A percentile compares a stretch with the other conserved stretches of the same genome.
Conservation (phyloP, 2,113 vertebrate species). For the Calidris pygmaea region DNA sequence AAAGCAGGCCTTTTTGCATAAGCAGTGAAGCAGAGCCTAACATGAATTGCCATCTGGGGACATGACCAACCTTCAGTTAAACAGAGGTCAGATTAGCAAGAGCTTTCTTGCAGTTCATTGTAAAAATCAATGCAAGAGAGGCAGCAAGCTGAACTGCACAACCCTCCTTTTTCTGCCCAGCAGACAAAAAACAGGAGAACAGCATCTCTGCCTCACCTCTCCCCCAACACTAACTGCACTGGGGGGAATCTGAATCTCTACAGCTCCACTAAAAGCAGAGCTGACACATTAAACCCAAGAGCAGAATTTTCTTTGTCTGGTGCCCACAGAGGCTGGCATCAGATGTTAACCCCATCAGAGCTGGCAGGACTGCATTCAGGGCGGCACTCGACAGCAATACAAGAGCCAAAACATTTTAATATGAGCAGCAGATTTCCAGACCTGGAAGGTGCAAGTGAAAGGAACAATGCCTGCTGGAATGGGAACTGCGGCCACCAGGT, state of each 20-base stretch:
- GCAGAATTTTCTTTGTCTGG: conserved; percentile 1
- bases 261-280: conserved; percentile 7
- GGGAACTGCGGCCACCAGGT: background rate
- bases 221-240: background rate
- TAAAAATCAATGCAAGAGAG: conserved; percentile 42
- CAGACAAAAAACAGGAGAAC: conserved; percentile 12
- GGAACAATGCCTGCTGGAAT: background rate
- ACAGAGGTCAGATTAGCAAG: conserved; percentile 26
- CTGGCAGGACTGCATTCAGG: background rate
- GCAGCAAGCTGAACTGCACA: background rate
- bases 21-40: conserved; percentile 46
- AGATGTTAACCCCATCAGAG: background rate
- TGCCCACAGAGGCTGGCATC: conserved; percentile 1
- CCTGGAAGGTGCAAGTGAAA: background rate
- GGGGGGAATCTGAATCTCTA: background rate
- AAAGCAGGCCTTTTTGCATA: conserved; percentile 17
- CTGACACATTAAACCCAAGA: background rate
- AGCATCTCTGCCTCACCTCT: background rate
- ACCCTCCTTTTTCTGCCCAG: background rate
- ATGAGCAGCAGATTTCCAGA: background rate
- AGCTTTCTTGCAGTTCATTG: conserved; percentile 25
- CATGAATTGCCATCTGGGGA: conserved; percentile 13
- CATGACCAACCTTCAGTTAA: conserved; percentile 28
- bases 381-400: background rate
- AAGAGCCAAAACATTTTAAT: background rate